Evolutionary conservation across 2,113 vertebrate species (phyloP), one percentile per base, ranked within the genome.

Genomic region (Herpailurus yagouaroundi): DNA sequence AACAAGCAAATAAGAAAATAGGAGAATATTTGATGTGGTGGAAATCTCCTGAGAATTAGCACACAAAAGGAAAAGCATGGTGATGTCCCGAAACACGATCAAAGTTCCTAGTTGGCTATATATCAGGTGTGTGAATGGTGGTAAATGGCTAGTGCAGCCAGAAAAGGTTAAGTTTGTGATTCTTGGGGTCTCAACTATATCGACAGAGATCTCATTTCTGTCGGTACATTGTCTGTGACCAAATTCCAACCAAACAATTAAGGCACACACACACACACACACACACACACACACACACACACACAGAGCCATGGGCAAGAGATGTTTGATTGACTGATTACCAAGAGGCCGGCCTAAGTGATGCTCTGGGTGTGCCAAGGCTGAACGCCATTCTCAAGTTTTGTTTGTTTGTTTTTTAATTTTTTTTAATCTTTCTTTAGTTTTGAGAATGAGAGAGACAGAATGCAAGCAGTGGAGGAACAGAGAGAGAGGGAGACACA

Each of bases 201-300:
- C 29, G 57, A 27, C 19, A 29, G 13, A 45, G 13, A 55, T 38
- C 68, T 88, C 57, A 31, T 79, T 80, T 66, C 64, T 84, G 9
- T 45, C 6, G 13, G 36, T n/a, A 36, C 29, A 13, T 25, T 33
- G 18, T 29, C 45, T 23, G 4, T 21, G 23, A 52, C 21, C 68
- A 50, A 86, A 96, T 69, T 19, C 41, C 63, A 85, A 79, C 0
- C 52, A 76, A 16, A 3, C 12, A 45, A 52, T 23, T 18, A 33
- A 52, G 12, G 41, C 2, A 21, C 1, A 48, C 2, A 79, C 23
- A 57, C 57, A 19, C 7, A 3, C 4, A 38, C 3, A 27, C 1
- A 41, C 2, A 77, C n/a, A 64, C 55, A 31, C 3, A 10, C 5
- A 36, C 1, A 55, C 1, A 69, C 36, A 50, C 36, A 33, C 4